Conservation (phyloP, 2,113 vertebrate genomes). For the Oreamnos americanus region DNA sequence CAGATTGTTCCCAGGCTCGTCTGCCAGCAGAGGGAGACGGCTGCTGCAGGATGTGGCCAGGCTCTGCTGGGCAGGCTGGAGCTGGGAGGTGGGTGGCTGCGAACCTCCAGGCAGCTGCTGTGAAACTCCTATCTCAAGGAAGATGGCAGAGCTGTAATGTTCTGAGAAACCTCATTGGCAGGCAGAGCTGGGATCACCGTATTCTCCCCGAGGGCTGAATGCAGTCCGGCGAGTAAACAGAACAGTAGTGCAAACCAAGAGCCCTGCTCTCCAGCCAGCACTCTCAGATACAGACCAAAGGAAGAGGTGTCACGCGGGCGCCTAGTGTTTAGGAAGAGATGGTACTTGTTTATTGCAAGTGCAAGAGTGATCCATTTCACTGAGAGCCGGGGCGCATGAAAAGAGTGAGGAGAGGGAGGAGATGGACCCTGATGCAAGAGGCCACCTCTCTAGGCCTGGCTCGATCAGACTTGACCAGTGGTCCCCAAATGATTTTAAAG, state of each 20-base stretch:
- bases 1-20: not conserved
- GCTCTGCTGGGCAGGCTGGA: not conserved
- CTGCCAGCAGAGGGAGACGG: not conserved
- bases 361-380: not conserved
- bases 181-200: not conserved
- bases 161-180: not conserved
- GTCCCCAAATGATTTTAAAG: not conserved
- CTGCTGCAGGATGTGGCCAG: accelerated
- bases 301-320: accelerated
- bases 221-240: not conserved
- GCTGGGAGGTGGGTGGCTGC: not conserved
- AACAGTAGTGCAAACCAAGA: not conserved
- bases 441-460: not conserved
- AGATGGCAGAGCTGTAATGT: not conserved
- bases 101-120: not conserved
- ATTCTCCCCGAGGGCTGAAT: not conserved
- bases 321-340: not conserved
- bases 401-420: not conserved
- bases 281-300: not conserved
- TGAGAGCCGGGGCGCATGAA: too few relatives aligned
- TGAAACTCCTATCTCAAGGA: not conserved
- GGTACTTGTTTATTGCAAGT: not conserved
- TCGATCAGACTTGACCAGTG: not conserved
- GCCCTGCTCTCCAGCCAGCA: not conserved
- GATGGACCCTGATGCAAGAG: not conserved